Percentiles rank a stretch among this genome's conserved stretches.
Conservation (phyloP, 2,113 vertebrate genomes). For the Chlorodrepanis virens region DNA sequence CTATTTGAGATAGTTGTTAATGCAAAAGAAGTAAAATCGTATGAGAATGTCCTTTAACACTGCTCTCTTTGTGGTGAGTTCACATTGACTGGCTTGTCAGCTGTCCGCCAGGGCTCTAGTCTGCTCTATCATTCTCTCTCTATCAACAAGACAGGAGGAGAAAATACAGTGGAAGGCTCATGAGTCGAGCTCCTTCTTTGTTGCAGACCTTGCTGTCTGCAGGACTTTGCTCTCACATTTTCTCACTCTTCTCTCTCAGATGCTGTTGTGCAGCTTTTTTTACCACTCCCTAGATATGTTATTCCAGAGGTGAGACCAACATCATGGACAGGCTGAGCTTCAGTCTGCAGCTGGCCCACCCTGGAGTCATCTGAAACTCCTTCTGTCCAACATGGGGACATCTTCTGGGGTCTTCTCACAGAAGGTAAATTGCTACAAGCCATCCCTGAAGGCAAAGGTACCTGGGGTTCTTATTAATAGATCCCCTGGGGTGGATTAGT, state of each 20-base stretch:
- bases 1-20: not conserved
- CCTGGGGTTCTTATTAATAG: not conserved
- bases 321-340: not conserved
- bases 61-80: not conserved
- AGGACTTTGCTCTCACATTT: not conserved
- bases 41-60: not conserved
- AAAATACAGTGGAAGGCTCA: fast-evolving
- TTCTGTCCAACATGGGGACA: not conserved
- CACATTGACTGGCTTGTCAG: not conserved
- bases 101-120: not conserved
- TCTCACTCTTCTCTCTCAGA: not conserved
- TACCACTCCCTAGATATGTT: not conserved
- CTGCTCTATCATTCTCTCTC: not conserved
- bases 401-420: not conserved
- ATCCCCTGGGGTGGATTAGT: not conserved
- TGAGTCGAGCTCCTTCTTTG: fast-evolving
- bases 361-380: not conserved
- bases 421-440: not conserved
- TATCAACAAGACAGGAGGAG: not conserved
- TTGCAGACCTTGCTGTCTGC: not conserved
- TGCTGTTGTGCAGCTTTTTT: not conserved
- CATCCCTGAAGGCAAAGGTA: not conserved
- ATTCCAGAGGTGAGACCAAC: not conserved
- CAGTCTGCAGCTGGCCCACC: fast-evolving
- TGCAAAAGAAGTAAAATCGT: not conserved